phyloP scores from a whole-genome alignment of 2,888 invertebrate species.

The Spisula subtruncata region DNA sequence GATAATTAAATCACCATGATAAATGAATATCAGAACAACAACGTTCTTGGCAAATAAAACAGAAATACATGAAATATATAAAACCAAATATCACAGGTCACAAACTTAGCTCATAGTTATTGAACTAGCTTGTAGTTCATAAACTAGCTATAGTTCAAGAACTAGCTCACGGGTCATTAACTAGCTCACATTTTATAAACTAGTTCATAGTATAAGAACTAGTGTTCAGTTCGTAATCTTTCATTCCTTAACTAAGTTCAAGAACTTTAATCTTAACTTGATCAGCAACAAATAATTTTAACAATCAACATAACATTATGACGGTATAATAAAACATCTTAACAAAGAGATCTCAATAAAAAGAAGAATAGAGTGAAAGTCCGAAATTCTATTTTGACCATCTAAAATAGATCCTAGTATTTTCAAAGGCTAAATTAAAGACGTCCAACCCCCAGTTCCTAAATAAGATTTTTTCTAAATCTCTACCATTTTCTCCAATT shows the following conservation, averaged over 20 bases:
- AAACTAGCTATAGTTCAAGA: conserved; percentile 28
- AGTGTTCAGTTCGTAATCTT: conserved; percentile 2
- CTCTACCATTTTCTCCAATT: too few species aligned
- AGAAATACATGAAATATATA: conserved; percentile 52
- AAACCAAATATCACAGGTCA: conserved; percentile 65
- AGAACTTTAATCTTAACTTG: conserved; percentile 9
- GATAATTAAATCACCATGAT: conserved; percentile 37
- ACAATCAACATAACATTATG: background rate
- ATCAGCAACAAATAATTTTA: conserved; percentile 8
- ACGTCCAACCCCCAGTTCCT: too few species aligned
- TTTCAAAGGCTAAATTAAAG: too few species aligned
- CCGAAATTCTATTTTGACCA: too few species aligned
- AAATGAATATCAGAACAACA: conserved; percentile 33
- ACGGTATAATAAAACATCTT: background rate
- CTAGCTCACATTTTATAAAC: conserved; percentile 27
- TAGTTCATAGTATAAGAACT: background rate
- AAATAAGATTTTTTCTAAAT: too few species aligned
- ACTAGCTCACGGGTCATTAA: conserved; percentile 55
- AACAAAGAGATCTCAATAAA: background rate
- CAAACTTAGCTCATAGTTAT: conserved; percentile 36
- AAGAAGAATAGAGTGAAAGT: background rate
- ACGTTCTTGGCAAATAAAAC: conserved; percentile 46
- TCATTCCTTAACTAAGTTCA: background rate
- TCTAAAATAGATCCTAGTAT: too few species aligned
- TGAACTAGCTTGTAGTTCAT: background rate